Base-by-base conservation (phyloP, 2,797 vertebrate genomes). In the Siniperca obscura region DNA sequence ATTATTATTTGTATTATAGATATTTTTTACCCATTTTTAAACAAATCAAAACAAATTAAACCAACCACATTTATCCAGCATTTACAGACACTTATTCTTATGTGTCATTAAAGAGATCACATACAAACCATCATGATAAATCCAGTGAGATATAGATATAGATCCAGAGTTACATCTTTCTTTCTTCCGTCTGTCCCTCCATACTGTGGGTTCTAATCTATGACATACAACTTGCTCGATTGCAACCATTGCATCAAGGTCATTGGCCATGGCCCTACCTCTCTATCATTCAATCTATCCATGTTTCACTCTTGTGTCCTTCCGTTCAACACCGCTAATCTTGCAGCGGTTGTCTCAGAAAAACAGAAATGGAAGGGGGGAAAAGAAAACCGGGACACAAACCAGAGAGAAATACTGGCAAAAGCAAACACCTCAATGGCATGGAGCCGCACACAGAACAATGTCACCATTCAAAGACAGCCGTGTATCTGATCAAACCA, bases 391-490 rank as follows among this genome's bases (percentile, higher is more conserved):
- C 0, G 14, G 81, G 67, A 79, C 69, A 67, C 52, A 67, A 86
- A 80, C 44, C 75, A 48, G 82, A 80, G 78, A 61, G 69, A 67
- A 87, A 81, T 36, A 1, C 52, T 73, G 77, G 84, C 69, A 71
- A 52, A 70, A n/a, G 27, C 55, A 8, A 88, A 48, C 67, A 53
- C 50, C 44, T 69, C 70, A 22, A 21, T 56, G 83, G 11, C 82
- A 64, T 38, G 5, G 46, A 73, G 64, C 70, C 57, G 7, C 65
- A 8, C n/a, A 9, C 67, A 12, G 80, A 91, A 93, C 92, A 93
- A 91, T 73, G 88, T 61, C 3, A 1, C 81, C 83, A 84, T 92
- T 94, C 81, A 92, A 12, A 57, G 72, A 71, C 70, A 78, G 27
- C 17, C 57, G 40, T 5, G 2, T 82, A 89, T 92, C 90, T 86